Base-by-base conservation (phyloP, 2,888 invertebrate genomes). In the Aspidiotus rigidus region DNA sequence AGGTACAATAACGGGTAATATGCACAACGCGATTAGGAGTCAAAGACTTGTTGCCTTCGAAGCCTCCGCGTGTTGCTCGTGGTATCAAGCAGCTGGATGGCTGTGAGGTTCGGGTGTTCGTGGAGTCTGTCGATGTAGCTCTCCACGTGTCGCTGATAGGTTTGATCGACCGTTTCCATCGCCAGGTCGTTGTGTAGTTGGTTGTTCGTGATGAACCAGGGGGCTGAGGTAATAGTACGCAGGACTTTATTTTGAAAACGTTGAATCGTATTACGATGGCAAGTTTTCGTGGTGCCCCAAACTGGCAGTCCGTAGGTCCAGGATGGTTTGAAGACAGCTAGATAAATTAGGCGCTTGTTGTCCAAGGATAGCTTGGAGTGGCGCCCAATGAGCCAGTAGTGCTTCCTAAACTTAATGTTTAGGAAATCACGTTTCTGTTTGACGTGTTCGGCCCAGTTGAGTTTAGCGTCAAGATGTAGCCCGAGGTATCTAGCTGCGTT, bases 171-270 rank as follows among this genome's bases (percentile, higher is more conserved):
- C 10, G 57, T 57, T 17, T 57, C 57, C 57, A 57, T 57, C 17
- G 3, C n/a, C 57, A 57, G 57, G 57, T 57, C 57, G 10, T 57
- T 57, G 57, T 57, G 57, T 57, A 57, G 17, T 16, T n/a, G 17
- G 17, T 57, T 17, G 57, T 57, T 57, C 57, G 57, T 16, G 15
- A 57, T 57, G 57, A n/a, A 57, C 57, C 57, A 57, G 10, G 57
- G 57, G 10, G 57, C 57, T 16, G 16, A n/a, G 16, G 17, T 17
- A 10, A 57, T 57, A 57, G 15, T 57, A 16, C 57, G 15, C 16
- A 57, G 16, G 10, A 57, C 57, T 57, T 57, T 57, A 57, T 57
- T 57, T 15, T 57, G 57, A 16, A 57, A 57, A n/a, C 57, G 57
- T 57, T 57, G 57, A 10, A 57, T 57, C 15, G 17, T 57, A 16